These are phyloP conservation scores for Macrosoma leucophasiata DNA, from an alignment of 2,888 invertebrate species.

Conservation along the genomic window DNA sequence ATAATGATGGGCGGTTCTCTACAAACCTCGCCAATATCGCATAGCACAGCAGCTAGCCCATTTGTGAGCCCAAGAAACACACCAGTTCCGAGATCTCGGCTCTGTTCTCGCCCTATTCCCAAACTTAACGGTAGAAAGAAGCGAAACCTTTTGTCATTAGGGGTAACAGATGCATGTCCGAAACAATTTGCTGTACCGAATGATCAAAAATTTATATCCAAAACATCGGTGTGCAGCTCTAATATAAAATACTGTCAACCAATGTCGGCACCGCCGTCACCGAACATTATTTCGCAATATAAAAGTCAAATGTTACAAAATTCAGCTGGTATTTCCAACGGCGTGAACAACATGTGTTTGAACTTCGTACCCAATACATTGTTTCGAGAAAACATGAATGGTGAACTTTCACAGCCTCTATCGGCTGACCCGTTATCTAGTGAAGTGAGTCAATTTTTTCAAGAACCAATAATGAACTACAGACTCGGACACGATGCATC, in stretches of 20 bases:
- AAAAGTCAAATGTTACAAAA: slow-evolving; percentile 70
- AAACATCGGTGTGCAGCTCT: slow-evolving; percentile 42
- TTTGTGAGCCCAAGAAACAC: slow-evolving; percentile 89
- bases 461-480: slow-evolving; percentile 59
- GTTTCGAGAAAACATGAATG: slow-evolving; percentile 63
- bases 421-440: slow-evolving; percentile 71
- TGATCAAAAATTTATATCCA: slow-evolving; percentile 58
- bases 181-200: slow-evolving; percentile 64
- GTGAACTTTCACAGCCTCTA: slow-evolving; percentile 51
- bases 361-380: slow-evolving; percentile 59
- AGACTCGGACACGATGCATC: slow-evolving; percentile 55
- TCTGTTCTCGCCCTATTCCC: slow-evolving; percentile 71
- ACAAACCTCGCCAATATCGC: slow-evolving; percentile 69
- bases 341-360: slow-evolving; percentile 58
- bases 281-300: slow-evolving; percentile 69
- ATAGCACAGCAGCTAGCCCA: slow-evolving; percentile 83
- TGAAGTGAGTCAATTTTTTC: slow-evolving; percentile 79
- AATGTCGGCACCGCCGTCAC: slow-evolving; percentile 83
- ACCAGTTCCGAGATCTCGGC: slow-evolving; percentile 80
- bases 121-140: slow-evolving; percentile 56
- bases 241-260: slow-evolving; percentile 63
- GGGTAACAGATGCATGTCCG: slow-evolving; percentile 43
- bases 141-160: slow-evolving; percentile 52
- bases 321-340: slow-evolving; percentile 49
- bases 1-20: slow-evolving; percentile 57